Evolutionary conservation across 2,888 invertebrate genomes (phyloP).

Genomic region (Leptura quadrifasciata): DNA sequence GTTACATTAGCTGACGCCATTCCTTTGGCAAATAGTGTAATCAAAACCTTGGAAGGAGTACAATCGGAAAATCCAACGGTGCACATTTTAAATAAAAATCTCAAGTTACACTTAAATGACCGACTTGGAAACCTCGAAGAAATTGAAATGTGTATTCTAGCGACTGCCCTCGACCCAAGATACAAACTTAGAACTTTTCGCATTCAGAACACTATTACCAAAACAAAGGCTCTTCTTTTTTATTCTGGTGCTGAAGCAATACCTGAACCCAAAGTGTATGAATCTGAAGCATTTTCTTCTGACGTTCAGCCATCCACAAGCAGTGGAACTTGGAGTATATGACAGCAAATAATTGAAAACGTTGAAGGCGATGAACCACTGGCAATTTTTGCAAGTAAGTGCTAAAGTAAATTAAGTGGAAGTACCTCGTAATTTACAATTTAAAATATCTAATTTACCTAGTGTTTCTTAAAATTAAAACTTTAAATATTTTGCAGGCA

Average conservation of each 20-base stretch:
- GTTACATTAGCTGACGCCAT: no score
- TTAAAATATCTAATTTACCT: slow-evolving; percentile 11
- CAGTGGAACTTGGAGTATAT: slow-evolving; percentile 1
- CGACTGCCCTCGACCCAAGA: neutral
- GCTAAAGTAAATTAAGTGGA: no score
- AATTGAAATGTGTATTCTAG: neutral
- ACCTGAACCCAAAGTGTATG: no score
- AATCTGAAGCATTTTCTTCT: no score
- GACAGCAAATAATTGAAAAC: slow-evolving; percentile 1
- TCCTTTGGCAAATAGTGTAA: no score
- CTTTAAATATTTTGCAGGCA: neutral
- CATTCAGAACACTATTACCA: neutral
- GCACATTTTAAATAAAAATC: no score
- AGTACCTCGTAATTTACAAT: no score
- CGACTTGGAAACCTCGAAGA: neutral
- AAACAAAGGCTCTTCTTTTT: neutral
- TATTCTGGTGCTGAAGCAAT: neutral
- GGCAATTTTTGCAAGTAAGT: slow-evolving; percentile 1
- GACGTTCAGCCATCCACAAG: no score
- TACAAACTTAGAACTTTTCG: neutral
- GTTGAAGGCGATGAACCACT: slow-evolving; percentile 9
- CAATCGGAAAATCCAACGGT: no score
- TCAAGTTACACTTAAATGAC: no score
- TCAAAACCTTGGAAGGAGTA: no score
- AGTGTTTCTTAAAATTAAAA: neutral